phyloP scores from a whole-genome alignment of 2,888 invertebrate species.

The Oscheius sp. region DNA sequence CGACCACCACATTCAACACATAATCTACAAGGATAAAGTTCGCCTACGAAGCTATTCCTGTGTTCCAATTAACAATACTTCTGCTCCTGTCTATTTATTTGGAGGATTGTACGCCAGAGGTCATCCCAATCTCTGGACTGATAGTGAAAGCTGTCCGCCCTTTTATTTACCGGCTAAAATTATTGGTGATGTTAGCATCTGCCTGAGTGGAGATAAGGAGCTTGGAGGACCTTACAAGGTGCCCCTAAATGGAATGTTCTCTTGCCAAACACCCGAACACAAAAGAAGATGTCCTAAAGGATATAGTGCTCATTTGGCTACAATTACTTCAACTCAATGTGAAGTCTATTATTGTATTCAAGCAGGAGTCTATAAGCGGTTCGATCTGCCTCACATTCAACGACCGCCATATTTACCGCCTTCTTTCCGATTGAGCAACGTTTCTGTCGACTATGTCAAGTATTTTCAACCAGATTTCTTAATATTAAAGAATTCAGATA shows the following conservation, averaged over 20 bases:
- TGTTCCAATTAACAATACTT: background rate
- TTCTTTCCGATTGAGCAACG: background rate
- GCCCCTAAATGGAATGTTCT: background rate
- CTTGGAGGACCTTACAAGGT: background rate
- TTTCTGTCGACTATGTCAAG: background rate
- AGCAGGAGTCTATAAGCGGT: background rate
- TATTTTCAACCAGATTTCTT: background rate
- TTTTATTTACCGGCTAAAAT: background rate
- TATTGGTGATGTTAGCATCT: background rate
- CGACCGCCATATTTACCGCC: background rate
- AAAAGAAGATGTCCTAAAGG: background rate
- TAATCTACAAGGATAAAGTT: background rate
- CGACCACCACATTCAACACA: background rate
- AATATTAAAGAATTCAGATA: background rate
- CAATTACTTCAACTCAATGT: background rate
- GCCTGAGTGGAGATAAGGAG: background rate
- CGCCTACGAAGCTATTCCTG: background rate
- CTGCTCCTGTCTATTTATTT: background rate
- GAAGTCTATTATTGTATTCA: constrained; percentile 1
- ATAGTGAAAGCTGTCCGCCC: background rate
- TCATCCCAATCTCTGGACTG: background rate
- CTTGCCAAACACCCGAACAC: background rate
- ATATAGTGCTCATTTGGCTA: background rate
- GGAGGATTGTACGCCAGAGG: background rate
- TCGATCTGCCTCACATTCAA: background rate